phyloP scores from a whole-genome alignment of 2,113 vertebrate genomes.

The Pyrgilauda ruficollis region DNA sequence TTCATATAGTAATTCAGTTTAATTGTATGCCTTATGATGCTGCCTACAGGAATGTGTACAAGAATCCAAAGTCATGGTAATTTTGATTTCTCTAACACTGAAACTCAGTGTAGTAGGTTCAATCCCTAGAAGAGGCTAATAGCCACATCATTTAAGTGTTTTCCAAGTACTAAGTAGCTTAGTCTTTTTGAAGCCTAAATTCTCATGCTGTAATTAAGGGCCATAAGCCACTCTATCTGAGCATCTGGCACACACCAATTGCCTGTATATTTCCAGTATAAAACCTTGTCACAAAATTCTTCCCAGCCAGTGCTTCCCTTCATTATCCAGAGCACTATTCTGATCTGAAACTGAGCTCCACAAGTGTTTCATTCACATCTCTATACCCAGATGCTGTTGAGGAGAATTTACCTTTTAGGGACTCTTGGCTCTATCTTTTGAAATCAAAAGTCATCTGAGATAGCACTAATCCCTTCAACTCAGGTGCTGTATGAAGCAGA shows the following conservation, averaged over 20 bases:
- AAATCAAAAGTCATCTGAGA: not conserved
- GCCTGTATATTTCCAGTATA: not conserved
- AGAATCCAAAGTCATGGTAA: constrained; percentile 67
- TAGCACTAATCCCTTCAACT: not conserved
- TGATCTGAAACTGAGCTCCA: not conserved
- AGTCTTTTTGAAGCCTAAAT: not conserved
- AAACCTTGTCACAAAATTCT: not conserved
- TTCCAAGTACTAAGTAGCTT: not conserved
- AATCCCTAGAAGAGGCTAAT: not conserved
- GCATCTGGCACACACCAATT: not conserved
- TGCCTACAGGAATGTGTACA: constrained; percentile 59
- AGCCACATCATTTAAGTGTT: not conserved
- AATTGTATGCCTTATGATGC: constrained; percentile 59
- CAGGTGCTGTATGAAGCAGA: not conserved
- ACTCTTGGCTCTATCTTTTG: not conserved
- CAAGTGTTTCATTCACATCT: not conserved
- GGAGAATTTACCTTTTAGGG: not conserved
- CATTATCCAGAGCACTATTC: not conserved
- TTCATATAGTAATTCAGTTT: constrained; percentile 73
- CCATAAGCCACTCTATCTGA: not conserved
- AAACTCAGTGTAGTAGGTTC: not conserved
- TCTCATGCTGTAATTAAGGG: not conserved
- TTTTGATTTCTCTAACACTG: constrained; percentile 3
- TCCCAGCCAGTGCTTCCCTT: not conserved
- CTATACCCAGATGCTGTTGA: not conserved